Base-by-base conservation (phyloP, 2,888 invertebrate species). In the Heteromurus nitidus region DNA sequence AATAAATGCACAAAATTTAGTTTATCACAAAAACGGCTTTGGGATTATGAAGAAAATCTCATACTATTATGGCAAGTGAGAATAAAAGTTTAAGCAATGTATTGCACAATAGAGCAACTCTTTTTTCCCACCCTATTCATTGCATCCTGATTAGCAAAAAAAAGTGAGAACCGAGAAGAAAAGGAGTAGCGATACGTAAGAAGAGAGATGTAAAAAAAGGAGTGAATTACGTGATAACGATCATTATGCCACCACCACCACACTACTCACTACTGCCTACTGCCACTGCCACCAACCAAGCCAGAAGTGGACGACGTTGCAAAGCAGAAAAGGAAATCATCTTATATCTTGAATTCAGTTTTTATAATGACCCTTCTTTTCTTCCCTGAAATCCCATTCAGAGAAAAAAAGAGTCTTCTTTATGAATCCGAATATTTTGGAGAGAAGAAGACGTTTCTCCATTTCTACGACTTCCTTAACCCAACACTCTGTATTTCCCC, bases 151-250 rank as follows among this genome's bases (percentile, higher is more conserved):
- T 73, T 73, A 73, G 73, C 62, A 31, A 69, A 73, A 70, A n/a
- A n/a, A 73, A 64, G 58, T 73, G 73, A 60, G 73, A 73, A 73
- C 62, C 73, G 73, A 58, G 16, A 28, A 36, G n/a, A n/a, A n/a
- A n/a, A n/a, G n/a, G n/a, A 26, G 30, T 26, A 28, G 58, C 30
- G 16, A 50, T 62, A 22, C 47, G n/a, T n/a, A n/a, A n/a, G n/a
- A n/a, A n/a, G n/a, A n/a, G n/a, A n/a, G n/a, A n/a, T 24, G 44
- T 60, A 58, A 62, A 62, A 73, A 73, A 73, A 74, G 74, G 55
- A 36, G 30, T 74, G 74, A 74, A 74, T 74, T 74, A 74, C 74
- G 74, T 74, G 74, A 74, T 74, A 74, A 74, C 65, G 65, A 74
- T 74, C 74, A 74, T 64, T 74, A 70, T 70, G 60, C 70, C 58